Conservation (phyloP, 2,888 invertebrate genomes). For the Aquatica leii region DNA sequence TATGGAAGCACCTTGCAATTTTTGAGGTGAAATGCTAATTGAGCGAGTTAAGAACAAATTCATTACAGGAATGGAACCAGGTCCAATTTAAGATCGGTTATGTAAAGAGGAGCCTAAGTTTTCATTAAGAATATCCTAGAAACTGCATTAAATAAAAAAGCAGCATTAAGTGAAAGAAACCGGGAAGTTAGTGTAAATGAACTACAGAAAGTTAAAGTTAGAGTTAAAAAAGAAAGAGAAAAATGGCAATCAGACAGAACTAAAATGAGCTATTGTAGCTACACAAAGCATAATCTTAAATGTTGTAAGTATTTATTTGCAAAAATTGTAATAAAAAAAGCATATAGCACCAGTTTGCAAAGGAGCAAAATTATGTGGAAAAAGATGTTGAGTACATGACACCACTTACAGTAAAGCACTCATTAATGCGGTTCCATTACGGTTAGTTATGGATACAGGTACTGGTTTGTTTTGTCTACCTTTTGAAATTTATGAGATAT, state of each 20-base stretch:
- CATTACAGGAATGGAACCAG: not conserved
- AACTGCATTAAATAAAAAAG: not conserved
- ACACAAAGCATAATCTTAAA: conserved; percentile 11
- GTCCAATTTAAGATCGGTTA: conserved; percentile 1
- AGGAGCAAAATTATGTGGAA: not conserved
- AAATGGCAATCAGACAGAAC: not conserved
- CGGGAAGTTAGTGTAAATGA: not conserved
- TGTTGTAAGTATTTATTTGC: conserved; percentile 18
- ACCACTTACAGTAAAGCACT: conserved; percentile 2
- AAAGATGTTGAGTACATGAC: not conserved
- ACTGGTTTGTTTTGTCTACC: not conserved
- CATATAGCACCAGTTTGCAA: conserved; percentile 13
- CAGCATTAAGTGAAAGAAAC: not conserved
- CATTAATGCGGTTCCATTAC: conserved; percentile 3
- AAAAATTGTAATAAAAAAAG: conserved; percentile 23
- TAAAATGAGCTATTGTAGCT: conserved; percentile 16
- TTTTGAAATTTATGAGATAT: not conserved
- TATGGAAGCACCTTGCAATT: not conserved
- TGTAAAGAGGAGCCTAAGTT: not conserved
- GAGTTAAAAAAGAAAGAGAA: too few relatives aligned
- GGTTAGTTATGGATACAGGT: not conserved
- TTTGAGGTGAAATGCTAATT: not conserved
- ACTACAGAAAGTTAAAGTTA: not conserved
- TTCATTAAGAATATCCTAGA: not conserved
- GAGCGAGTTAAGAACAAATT: conserved; percentile 1